Evolutionary conservation across 2,113 vertebrate genomes (phyloP).

Genomic region (Stigmatopora argus): DNA sequence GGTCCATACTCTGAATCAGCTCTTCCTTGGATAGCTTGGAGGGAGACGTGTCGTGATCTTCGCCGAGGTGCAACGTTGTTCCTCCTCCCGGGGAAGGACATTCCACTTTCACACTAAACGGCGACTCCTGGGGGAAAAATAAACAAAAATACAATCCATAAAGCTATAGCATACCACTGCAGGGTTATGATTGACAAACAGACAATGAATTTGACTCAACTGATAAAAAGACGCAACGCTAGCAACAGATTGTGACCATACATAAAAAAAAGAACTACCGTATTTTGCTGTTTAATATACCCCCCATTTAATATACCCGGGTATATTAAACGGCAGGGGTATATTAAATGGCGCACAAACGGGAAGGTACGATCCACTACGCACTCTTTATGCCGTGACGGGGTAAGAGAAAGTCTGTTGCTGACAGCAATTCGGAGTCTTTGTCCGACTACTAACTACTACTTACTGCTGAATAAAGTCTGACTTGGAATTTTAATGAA

Average conservation of each 20-base stretch:
- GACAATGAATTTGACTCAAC: background rate
- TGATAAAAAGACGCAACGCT: background rate
- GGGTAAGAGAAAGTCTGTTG: too few species aligned
- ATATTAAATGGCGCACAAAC: too few species aligned
- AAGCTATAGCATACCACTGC: background rate
- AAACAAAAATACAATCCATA: constrained; percentile 4
- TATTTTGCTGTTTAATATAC: too few species aligned
- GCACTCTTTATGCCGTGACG: too few species aligned
- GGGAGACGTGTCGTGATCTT: constrained; percentile 91
- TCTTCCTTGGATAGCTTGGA: constrained; percentile 99
- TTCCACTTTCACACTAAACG: constrained; percentile 82
- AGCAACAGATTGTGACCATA: background rate
- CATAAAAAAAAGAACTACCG: background rate
- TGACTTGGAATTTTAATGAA: too few species aligned
- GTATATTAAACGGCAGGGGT: too few species aligned
- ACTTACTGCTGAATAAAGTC: too few species aligned
- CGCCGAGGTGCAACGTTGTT: constrained; percentile 72
- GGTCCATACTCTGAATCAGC: constrained; percentile 98
- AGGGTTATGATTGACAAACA: background rate
- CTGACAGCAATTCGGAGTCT: too few species aligned
- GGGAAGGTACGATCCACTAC: too few species aligned
- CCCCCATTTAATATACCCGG: too few species aligned
- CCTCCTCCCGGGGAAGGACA: constrained; percentile 76
- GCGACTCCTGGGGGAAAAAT: constrained; percentile 76
- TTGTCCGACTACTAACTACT: too few species aligned